Conservation (phyloP, 2,113 vertebrate species). For the Nesogale talazaci region DNA sequence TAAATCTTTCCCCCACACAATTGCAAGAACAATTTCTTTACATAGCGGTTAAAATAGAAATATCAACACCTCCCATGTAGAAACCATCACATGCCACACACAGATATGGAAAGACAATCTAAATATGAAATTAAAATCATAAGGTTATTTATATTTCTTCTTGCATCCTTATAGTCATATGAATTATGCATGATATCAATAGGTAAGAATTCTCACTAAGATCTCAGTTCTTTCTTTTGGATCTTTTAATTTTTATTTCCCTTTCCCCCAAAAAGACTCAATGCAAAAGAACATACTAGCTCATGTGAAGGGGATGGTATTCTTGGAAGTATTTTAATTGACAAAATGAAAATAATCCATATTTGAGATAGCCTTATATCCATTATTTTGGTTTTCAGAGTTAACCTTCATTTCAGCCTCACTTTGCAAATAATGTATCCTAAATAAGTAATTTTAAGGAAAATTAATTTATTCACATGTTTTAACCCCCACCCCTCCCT, state of each 20-base stretch:
- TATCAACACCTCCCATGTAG: neutral
- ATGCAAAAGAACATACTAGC: too few relatives aligned
- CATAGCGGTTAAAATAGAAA: neutral
- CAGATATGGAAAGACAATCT: neutral
- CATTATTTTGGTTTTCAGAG: neutral
- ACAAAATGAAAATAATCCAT: constrained; percentile 38
- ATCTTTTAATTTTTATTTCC: too few relatives aligned
- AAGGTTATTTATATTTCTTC: too few relatives aligned
- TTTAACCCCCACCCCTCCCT: too few relatives aligned
- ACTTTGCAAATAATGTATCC: neutral
- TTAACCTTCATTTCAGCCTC: neutral
- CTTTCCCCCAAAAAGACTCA: too few relatives aligned
- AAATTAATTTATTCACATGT: too few relatives aligned
- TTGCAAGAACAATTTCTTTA: neutral
- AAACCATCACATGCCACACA: neutral
- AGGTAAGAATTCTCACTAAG: too few relatives aligned
- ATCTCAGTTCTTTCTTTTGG: too few relatives aligned
- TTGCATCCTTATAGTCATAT: too few relatives aligned
- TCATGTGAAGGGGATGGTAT: neutral
- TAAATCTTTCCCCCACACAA: neutral
- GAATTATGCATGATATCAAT: too few relatives aligned
- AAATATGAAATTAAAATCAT: constrained; percentile 5
- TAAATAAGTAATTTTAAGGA: too few relatives aligned
- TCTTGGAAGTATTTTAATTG: neutral
- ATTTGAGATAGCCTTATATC: neutral